Conservation (phyloP, 2,888 invertebrate species). For the Polylopha cassiicola region DNA sequence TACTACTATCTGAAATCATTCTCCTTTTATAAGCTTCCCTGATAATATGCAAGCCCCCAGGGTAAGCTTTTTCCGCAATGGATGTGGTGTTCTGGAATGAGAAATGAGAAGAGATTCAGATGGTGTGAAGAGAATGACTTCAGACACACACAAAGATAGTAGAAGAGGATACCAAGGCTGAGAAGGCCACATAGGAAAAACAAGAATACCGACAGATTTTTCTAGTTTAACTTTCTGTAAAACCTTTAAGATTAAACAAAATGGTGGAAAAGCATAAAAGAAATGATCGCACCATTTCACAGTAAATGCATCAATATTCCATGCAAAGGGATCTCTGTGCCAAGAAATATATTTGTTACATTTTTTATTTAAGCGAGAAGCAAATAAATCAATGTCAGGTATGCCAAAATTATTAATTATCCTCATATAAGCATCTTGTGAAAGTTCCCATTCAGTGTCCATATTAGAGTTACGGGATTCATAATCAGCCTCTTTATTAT, state of each 20-base stretch:
- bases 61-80: neutral
- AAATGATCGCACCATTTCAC: neutral
- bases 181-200: neutral
- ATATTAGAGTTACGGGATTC: neutral
- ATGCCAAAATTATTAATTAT: neutral
- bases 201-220: neutral
- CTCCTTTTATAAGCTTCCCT: neutral
- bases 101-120: constrained; percentile 9
- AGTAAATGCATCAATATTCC: neutral
- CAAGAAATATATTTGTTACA: constrained; percentile 10
- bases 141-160: constrained; percentile 3
- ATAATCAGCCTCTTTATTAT: neutral
- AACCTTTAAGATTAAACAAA: constrained; percentile 13
- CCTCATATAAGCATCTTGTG: neutral
- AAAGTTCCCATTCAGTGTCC: neutral
- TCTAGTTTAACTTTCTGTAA: neutral
- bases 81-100: constrained; percentile 13
- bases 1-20: neutral
- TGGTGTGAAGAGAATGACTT: constrained; percentile 12
- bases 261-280: constrained; percentile 11
- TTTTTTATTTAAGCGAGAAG: neutral
- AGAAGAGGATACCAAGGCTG: constrained; percentile 15
- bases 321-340: constrained; percentile 1
- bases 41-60: neutral
- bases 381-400: neutral